Base-by-base conservation (phyloP, 2,888 invertebrate species). In the Diplazon laetatorius region DNA sequence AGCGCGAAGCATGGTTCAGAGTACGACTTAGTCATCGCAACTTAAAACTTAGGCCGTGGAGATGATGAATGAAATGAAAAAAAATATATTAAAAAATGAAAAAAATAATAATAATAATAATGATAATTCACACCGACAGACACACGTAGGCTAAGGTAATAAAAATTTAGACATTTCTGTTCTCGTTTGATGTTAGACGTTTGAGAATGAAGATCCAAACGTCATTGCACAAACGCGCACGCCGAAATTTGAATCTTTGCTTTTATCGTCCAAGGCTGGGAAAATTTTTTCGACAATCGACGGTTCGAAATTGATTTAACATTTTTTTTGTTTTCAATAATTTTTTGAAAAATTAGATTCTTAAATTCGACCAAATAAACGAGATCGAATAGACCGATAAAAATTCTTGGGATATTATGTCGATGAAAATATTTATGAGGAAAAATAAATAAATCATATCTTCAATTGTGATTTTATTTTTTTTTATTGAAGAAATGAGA, bases 171-270 rank as follows among this genome's bases (percentile, higher is more conserved):
- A 77, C 52, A 48, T 79, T 86, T 86, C 60, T 74, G 82, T 85
- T 82, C 62, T 86, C 81, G 82, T 86, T 87, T 85, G 81, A 82
- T 82, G 84, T 86, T 82, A 78, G 84, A 80, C 73, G 81, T 78
- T 81, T 80, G 80, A 75, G 81, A 80, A 71, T 35, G 39, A 55
- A 69, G 57, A 20, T 48, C 37, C 63, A 12, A n/a, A n/a, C n/a
- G n/a, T 18, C 14, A 18, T 39, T 12, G 42, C 48, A 20, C 14
- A 42, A 69, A 59, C 18, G 62, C 42, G 63, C 60, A n/a, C 5
- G 55, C 20, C n/a, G 39, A 50, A 76, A 39, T 62, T 78, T 50
- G 68, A n/a, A n/a, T n/a, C 65, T 46, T 39, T 12, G 52, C 72
- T 39, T 12, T 52, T 42, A 14, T 10, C 9, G 10, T 37, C 10